Evolutionary conservation across 2,888 invertebrate genomes (phyloP).

Genomic region (Mythimna pallens): DNA sequence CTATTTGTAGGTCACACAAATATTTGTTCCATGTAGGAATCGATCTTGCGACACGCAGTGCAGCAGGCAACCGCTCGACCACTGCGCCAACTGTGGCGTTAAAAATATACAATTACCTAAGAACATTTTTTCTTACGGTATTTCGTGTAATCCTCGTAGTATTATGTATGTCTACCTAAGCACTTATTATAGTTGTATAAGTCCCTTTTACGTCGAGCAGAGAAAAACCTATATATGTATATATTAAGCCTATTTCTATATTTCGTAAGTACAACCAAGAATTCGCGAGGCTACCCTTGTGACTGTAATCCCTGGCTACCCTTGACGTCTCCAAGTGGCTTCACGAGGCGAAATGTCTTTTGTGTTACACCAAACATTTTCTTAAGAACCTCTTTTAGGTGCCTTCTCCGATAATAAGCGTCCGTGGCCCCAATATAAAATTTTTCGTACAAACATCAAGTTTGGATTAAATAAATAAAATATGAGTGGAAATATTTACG

Average conservation of each 20-base stretch:
- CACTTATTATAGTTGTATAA: too few species aligned
- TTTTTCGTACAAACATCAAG: conserved; percentile 45
- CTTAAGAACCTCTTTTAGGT: conserved; percentile 56
- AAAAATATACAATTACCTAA: too few species aligned
- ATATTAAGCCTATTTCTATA: conserved; percentile 33
- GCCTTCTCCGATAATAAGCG: conserved; percentile 59
- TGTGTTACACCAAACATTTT: conserved; percentile 66
- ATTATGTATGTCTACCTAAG: too few species aligned
- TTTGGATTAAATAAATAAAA: conserved; percentile 56
- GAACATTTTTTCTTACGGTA: too few species aligned
- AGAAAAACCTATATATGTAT: neutral
- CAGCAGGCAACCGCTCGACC: too few species aligned
- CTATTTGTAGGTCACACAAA: too few species aligned
- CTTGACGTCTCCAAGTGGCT: conserved; percentile 66
- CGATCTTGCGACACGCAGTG: too few species aligned
- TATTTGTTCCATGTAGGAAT: too few species aligned
- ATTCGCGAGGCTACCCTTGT: conserved; percentile 51
- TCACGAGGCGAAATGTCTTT: conserved; percentile 68
- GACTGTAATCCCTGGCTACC: conserved; percentile 61
- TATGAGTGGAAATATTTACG: conserved; percentile 50
- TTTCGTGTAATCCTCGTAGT: too few species aligned
- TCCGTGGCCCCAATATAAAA: conserved; percentile 50
- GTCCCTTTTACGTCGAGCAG: neutral
- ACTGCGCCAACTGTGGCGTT: too few species aligned
- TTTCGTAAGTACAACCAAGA: conserved; percentile 43